Conservation (phyloP, 53 echinoderm and acorn worm genomes). For the Actinopyga echinites region DNA sequence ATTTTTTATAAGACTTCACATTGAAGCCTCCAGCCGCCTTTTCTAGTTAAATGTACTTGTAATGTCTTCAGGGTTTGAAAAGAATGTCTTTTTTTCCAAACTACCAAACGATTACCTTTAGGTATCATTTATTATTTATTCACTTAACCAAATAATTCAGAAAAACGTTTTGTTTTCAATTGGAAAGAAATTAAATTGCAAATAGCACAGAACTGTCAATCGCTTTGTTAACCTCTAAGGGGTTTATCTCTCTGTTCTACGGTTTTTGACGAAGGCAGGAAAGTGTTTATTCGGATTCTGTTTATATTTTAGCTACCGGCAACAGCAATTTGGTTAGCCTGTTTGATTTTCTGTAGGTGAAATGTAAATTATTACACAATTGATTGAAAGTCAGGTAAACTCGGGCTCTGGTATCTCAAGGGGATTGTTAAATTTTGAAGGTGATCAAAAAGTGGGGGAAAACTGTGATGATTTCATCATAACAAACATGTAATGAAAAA, state of each 20-base stretch:
- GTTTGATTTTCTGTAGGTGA: constrained; percentile 43
- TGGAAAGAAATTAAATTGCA: constrained; percentile 42
- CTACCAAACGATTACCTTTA: constrained; percentile 34
- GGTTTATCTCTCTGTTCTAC: not conserved
- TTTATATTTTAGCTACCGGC: constrained; percentile 26
- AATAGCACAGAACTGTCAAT: constrained; percentile 41
- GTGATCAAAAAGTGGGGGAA: too few species aligned
- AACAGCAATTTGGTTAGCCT: constrained; percentile 46
- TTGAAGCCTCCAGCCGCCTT: constrained; percentile 1
- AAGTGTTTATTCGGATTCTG: constrained; percentile 37
- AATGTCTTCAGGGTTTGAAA: constrained; percentile 16
- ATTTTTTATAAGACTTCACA: constrained; percentile 16
- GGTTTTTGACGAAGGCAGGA: constrained; percentile 18
- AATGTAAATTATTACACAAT: constrained; percentile 48
- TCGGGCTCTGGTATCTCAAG: constrained; percentile 2
- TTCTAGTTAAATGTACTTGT: constrained; percentile 25
- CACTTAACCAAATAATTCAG: constrained; percentile 46
- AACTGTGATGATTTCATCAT: too few species aligned
- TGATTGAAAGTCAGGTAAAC: constrained; percentile 37
- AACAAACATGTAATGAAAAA: too few species aligned
- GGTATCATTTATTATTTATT: constrained; percentile 43
- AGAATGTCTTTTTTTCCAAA: constrained; percentile 25
- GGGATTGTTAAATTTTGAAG: not conserved
- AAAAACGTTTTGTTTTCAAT: constrained; percentile 48
- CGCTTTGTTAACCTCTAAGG: constrained; percentile 21